A percentile compares a stretch with the other conserved stretches of the same genome.
Conservation (phyloP, 2,888 invertebrate species). For the Amphipyra tragopoginis region DNA sequence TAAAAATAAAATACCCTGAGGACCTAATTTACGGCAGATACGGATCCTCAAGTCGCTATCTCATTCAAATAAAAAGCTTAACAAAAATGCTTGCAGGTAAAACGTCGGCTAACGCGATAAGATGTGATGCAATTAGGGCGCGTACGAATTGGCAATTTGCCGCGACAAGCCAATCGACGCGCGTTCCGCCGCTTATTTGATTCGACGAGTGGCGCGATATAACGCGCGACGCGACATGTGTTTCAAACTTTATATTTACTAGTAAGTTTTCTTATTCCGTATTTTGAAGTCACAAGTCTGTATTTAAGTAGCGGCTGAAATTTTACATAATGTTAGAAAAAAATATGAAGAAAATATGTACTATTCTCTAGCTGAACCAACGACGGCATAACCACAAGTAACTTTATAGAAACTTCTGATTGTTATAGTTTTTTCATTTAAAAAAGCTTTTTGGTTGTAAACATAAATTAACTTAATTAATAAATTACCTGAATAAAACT, state of each 20-base stretch:
- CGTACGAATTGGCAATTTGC: constrained; percentile 78
- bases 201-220: constrained; percentile 42
- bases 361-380: too few relatives aligned
- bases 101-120: constrained; percentile 49
- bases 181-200: constrained; percentile 58
- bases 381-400: too few relatives aligned
- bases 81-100: constrained; percentile 54
- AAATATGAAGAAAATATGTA: too few relatives aligned
- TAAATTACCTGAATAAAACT: constrained; percentile 86
- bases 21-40: constrained; percentile 48
- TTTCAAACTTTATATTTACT: constrained; percentile 2
- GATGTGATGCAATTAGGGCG: constrained; percentile 67
- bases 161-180: constrained; percentile 70
- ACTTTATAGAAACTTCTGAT: not conserved
- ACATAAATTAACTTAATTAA: constrained; percentile 31
- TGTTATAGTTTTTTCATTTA: too few relatives aligned
- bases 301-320: too few relatives aligned
- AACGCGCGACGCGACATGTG: not conserved
- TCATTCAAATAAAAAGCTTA: constrained; percentile 54
- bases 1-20: constrained; percentile 34
- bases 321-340: too few relatives aligned
- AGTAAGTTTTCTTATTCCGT: constrained; percentile 5
- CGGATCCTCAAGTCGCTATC: constrained; percentile 37
- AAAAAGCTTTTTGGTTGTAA: constrained; percentile 6
- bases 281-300: not conserved